These are phyloP conservation scores for Drosophila atripex DNA, from an alignment of 2,888 invertebrate genomes.

Conservation along the genomic window DNA sequence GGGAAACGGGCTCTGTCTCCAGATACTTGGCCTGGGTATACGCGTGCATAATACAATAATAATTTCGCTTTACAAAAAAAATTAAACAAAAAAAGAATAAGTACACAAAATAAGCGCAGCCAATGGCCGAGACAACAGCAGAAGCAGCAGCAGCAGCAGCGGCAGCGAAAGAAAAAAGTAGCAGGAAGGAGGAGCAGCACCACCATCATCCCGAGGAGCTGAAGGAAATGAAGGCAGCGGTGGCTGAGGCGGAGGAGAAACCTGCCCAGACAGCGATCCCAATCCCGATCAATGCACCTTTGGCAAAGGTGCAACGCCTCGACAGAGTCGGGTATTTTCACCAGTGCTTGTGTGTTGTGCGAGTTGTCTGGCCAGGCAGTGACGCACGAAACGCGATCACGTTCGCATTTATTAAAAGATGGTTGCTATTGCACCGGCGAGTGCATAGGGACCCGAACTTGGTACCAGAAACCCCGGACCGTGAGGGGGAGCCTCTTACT, in stretches of 20 bases:
- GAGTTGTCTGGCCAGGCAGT: constrained; percentile 66
- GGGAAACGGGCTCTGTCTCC: constrained; percentile 36
- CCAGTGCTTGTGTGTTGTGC: constrained; percentile 27
- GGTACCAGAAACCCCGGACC: background rate
- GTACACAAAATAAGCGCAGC: constrained; percentile 45
- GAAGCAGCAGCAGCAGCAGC: constrained; percentile 1
- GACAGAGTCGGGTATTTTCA: constrained; percentile 31
- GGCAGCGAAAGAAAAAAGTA: background rate
- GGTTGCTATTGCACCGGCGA: constrained; percentile 36
- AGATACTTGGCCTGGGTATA: constrained; percentile 29
- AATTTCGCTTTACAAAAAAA: constrained; percentile 45
- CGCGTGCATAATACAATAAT: constrained; percentile 53
- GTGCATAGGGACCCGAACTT: constrained; percentile 1
- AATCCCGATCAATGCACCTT: constrained; percentile 75
- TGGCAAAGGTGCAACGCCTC: constrained; percentile 75
- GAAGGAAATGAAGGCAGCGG: constrained; percentile 5
- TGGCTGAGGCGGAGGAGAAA: constrained; percentile 34
- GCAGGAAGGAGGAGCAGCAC: constrained; percentile 12
- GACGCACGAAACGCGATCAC: constrained; percentile 78
- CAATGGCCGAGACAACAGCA: constrained; percentile 35
- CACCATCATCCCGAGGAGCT: background rate
- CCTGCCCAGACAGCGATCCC: constrained; percentile 52
- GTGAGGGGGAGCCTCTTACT: background rate
- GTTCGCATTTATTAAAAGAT: constrained; percentile 57
- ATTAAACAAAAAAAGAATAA: background rate